These are phyloP conservation scores for Heliconius aoede DNA, from an alignment of 2,888 invertebrate genomes.

Conservation along the genomic window DNA sequence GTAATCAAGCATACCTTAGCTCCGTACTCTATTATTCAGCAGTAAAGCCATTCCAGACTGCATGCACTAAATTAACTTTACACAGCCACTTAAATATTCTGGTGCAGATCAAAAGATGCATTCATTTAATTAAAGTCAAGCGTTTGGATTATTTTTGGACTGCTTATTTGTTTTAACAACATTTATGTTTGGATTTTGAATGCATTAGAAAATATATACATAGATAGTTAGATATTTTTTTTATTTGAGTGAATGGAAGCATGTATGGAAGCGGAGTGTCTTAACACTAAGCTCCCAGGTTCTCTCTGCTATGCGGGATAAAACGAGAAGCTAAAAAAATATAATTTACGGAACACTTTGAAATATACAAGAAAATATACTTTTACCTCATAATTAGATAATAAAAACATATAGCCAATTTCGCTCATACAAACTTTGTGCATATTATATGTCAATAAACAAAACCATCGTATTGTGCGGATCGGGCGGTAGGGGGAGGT, in stretches of 20 bases:
- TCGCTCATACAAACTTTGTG: conserved; percentile 44
- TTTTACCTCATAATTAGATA: not conserved
- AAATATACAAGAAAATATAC: conserved; percentile 5
- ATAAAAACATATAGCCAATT: conserved; percentile 32
- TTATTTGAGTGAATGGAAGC: too few species aligned
- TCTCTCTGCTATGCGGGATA: too few species aligned
- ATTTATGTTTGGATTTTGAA: conserved; percentile 54
- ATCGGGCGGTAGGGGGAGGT: conserved; percentile 70
- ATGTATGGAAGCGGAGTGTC: too few species aligned
- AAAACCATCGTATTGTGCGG: conserved; percentile 79
- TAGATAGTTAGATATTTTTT: not conserved
- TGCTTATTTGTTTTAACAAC: conserved; percentile 40
- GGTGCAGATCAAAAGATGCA: conserved; percentile 49
- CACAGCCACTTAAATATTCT: conserved; percentile 49
- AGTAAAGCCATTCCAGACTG: conserved; percentile 35
- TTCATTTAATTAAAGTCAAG: conserved; percentile 53
- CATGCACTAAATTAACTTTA: conserved; percentile 38
- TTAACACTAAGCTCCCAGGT: too few species aligned
- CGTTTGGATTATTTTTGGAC: conserved; percentile 49
- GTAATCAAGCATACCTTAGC: conserved; percentile 32
- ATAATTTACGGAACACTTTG: not conserved
- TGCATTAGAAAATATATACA: conserved; percentile 44
- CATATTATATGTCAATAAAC: conserved; percentile 78
- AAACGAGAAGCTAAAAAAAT: too few species aligned
- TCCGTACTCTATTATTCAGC: conserved; percentile 28